Evolutionary conservation across 1,140 invertebrate genomes (phyloP).

Genomic region (Drosophila melanica): DNA sequence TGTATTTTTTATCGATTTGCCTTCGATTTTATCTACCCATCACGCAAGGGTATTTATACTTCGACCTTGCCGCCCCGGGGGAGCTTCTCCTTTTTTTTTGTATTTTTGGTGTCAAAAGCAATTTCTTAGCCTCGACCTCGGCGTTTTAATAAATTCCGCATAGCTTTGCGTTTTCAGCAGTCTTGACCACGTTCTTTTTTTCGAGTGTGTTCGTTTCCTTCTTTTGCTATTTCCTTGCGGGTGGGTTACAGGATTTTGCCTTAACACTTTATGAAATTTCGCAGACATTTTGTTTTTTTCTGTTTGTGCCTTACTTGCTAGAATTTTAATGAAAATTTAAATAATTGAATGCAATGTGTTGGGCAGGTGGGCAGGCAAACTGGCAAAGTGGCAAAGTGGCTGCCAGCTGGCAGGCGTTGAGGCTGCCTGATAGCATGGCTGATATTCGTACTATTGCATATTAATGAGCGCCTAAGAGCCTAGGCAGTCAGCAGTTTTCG

Average conservation of each 20-base stretch:
- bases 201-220: conserved; percentile 4
- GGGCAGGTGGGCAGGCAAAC: background rate
- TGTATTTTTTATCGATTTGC: no score
- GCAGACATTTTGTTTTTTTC: background rate
- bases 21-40: no score
- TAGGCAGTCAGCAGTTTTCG: conserved; percentile 51
- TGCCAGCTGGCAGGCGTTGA: conserved; percentile 31
- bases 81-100: conserved; percentile 8
- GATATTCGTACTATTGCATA: conserved; percentile 68
- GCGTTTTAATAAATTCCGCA: conserved; percentile 80
- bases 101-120: conserved; percentile 68
- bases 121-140: conserved; percentile 70
- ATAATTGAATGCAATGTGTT: conserved; percentile 73
- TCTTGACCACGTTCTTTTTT: conserved; percentile 56
- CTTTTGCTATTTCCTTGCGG: conserved; percentile 1
- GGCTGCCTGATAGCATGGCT: conserved; percentile 8
- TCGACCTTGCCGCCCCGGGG: conserved; percentile 19
- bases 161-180: conserved; percentile 78
- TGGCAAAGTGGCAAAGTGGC: conserved; percentile 8
- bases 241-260: conserved; percentile 63
- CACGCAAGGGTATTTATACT: conserved; percentile 15
- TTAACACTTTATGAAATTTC: conserved; percentile 78
- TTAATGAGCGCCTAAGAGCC: conserved; percentile 69
- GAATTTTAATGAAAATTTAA: conserved; percentile 81
- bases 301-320: conserved; percentile 46